A percentile compares a stretch with the other conserved stretches of the same genome.
Evolutionary conservation across 2,888 invertebrate genomes (phyloP).

Genomic region (Syrphus vitripennis): DNA sequence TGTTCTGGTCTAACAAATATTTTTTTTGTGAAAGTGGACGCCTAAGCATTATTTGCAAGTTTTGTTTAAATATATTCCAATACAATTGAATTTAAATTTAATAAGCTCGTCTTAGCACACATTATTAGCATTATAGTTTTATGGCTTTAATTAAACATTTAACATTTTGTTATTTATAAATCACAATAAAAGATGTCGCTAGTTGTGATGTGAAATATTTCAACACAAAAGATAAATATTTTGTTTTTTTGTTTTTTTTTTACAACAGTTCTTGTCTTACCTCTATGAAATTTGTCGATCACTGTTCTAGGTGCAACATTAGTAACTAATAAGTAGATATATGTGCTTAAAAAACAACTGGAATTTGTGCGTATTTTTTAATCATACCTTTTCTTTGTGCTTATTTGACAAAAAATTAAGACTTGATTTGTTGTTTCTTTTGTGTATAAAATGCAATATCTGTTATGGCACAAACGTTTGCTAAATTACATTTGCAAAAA

Average conservation of each 20-base stretch:
- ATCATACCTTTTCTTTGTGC: conserved; percentile 18
- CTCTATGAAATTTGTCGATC: not conserved
- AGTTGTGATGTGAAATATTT: not conserved
- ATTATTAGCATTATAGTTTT: not conserved
- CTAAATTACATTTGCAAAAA: conserved; percentile 45
- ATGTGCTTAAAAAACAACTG: conserved; percentile 8
- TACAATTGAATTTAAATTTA: not conserved
- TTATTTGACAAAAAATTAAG: conserved; percentile 8
- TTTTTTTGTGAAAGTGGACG: not conserved
- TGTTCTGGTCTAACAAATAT: not conserved
- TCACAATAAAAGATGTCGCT: not conserved
- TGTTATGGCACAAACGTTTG: conserved; percentile 61
- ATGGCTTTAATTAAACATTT: not conserved
- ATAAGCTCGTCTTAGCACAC: not conserved
- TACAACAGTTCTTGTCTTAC: not conserved
- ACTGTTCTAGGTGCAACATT: conserved; percentile 11
- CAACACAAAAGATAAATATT: not conserved
- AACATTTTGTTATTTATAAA: not conserved
- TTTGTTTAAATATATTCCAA: not conserved
- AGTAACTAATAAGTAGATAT: not conserved
- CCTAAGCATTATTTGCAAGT: not conserved
- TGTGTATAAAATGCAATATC: conserved; percentile 50
- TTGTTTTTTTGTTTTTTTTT: not conserved
- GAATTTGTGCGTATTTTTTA: not conserved
- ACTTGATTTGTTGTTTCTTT: not conserved